A percentile compares a stretch with the other conserved stretches of the same genome.
phyloP scores from a whole-genome alignment of 2,888 invertebrate species.

The Limnephilus auricula region DNA sequence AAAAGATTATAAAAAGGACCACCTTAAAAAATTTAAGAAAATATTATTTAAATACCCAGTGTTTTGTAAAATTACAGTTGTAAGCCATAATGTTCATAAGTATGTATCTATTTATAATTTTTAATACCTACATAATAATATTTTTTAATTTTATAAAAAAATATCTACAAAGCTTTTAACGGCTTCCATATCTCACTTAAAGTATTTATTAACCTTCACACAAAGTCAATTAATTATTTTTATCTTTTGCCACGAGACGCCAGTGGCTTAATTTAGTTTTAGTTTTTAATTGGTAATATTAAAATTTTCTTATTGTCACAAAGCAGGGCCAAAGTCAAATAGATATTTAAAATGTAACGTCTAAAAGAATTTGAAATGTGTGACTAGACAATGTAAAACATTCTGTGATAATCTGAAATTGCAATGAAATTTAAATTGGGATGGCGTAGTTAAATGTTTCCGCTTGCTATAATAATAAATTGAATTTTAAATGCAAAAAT shows the following conservation, averaged over 20 bases:
- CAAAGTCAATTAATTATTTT: not conserved
- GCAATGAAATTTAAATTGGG: not conserved
- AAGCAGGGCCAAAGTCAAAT: slow-evolving; percentile 14
- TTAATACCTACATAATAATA: not conserved
- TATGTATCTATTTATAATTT: too few species aligned
- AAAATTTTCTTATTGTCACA: not conserved
- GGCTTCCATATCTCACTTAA: not conserved
- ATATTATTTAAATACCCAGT: not conserved
- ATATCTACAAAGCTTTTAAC: not conserved
- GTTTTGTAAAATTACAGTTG: not conserved
- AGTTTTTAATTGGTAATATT: not conserved
- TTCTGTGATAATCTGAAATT: slow-evolving; percentile 10
- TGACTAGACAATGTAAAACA: slow-evolving; percentile 27
- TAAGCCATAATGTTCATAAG: not conserved
- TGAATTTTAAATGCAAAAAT: not conserved
- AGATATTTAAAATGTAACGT: not conserved
- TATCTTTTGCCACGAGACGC: not conserved
- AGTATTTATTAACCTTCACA: not conserved
- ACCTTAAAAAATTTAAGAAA: not conserved
- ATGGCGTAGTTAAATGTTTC: not conserved
- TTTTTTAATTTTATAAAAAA: not conserved
- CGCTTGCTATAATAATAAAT: not conserved
- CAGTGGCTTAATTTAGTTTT: not conserved
- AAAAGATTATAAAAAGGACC: not conserved
- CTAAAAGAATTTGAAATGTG: not conserved